A percentile compares a stretch with the other conserved stretches of the same genome.
phyloP scores from a whole-genome alignment of 1,140 invertebrate species.

The Drosophila ironensis region DNA sequence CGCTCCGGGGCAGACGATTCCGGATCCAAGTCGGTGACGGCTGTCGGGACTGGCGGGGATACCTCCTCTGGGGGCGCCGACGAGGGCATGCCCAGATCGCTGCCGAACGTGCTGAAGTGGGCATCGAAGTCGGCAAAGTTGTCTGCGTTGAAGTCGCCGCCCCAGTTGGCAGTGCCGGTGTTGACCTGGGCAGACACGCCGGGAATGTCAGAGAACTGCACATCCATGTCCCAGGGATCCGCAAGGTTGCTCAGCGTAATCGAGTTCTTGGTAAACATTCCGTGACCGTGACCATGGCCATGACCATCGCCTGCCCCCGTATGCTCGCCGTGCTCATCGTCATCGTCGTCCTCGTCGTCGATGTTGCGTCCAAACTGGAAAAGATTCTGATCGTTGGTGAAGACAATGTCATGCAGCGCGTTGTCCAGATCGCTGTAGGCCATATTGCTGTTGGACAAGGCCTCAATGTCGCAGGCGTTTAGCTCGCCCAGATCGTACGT shows the following conservation, averaged over 20 bases:
- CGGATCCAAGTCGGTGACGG: neutral
- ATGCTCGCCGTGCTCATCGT: conserved; percentile 54
- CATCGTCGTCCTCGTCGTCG: conserved; percentile 73
- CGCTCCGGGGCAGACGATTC: conserved; percentile 7
- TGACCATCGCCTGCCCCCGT: conserved; percentile 40
- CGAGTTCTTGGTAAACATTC: conserved; percentile 62
- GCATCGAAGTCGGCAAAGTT: conserved; percentile 81
- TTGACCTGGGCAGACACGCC: conserved; percentile 38
- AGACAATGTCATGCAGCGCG: conserved; percentile 66
- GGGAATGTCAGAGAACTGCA: conserved; percentile 62
- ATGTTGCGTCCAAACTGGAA: conserved; percentile 69
- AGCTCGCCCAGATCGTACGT: conserved; percentile 59
- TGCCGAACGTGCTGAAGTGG: conserved; percentile 71
- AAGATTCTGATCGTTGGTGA: conserved; percentile 62
- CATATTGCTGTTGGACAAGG: conserved; percentile 47
- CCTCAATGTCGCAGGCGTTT: conserved; percentile 51
- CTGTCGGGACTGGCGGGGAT: neutral
- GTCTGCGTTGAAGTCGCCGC: conserved; percentile 57
- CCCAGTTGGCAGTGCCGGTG: conserved; percentile 58
- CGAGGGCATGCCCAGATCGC: conserved; percentile 59
- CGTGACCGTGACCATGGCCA: conserved; percentile 38
- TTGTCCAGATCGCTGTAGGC: conserved; percentile 58
- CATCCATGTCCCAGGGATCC: conserved; percentile 71
- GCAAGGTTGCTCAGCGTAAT: conserved; percentile 54
- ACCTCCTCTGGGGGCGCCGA: conserved; percentile 4